Evolutionary conservation across 2,888 invertebrate genomes (phyloP), one percentile per base, ranked within the genome.

Genomic region (Lepidocyrtoides sp.): DNA sequence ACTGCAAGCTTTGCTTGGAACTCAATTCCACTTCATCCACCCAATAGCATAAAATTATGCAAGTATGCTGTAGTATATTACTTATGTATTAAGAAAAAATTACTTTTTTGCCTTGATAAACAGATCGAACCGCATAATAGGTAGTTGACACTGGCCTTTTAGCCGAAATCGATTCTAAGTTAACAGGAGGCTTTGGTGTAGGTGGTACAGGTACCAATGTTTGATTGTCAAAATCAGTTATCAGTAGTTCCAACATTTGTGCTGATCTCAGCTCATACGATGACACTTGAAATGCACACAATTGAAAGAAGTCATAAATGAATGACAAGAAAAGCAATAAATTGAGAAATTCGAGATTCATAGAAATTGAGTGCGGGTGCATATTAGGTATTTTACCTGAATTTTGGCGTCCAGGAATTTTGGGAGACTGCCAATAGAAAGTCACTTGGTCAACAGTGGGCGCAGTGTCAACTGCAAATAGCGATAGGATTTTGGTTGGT

Each of bases 261-360:
- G 86, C 69, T 14, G 81, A 63, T 29, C 87, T 63, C 26, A 91
- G 32, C 75, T 87, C 87, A 36, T 87, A 91, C 4, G 86, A 81
- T 2, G 54, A 36, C 17, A 23, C 91, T 91, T 12, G 7, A 36
- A 41, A 12, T 20, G 17, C 12, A 69, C n/a, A 20, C 41, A 72
- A 17, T 36, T 48, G 51, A 29, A 32, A n/a, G n/a, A n/a, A 81
- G 51, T 48, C 2, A 8, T 1, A 12, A 48, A 48, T 12, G 14
- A 48, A 48, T 48, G 12, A 2, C 44, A 14, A 12, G 4, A 48
- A 7, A n/a, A n/a, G n/a, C n/a, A n/a, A n/a, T n/a, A n/a, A n/a
- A n/a, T n/a, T n/a, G n/a, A 48, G 36, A 48, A 48, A 10, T 48
- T 2, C 44, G 8, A 14, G 8, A 54, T 17, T 54, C 20, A 54